Evolutionary conservation across 2,888 invertebrate genomes (phyloP).

Genomic region (Xanthostigma xanthostigma): DNA sequence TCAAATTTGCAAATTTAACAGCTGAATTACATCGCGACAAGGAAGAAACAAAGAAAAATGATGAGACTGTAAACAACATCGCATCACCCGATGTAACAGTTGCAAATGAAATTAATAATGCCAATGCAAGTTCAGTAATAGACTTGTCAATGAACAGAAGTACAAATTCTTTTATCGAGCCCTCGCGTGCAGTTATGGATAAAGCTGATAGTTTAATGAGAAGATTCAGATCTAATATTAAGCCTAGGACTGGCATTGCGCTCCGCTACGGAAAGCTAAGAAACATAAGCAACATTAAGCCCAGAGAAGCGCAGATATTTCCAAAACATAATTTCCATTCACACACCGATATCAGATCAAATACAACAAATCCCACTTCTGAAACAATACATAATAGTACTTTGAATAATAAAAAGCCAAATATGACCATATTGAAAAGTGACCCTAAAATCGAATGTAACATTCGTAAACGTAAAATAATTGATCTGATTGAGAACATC

Average conservation of each 20-base stretch:
- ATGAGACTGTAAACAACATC: constrained; percentile 15
- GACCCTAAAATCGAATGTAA: neutral
- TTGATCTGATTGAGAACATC: constrained; percentile 2
- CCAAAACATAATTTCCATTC: neutral
- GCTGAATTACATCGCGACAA: constrained; percentile 24
- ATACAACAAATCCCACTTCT: neutral
- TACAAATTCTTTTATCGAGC: too few relatives aligned
- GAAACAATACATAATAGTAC: too few relatives aligned
- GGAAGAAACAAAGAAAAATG: constrained; percentile 22
- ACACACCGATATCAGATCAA: neutral
- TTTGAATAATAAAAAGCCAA: too few relatives aligned
- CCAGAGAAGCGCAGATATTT: neutral
- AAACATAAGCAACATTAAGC: neutral
- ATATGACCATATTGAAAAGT: neutral
- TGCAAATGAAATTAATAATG: neutral
- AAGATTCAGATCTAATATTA: neutral
- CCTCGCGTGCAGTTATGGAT: neutral
- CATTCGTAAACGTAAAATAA: constrained; percentile 2
- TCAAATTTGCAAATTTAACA: constrained; percentile 32
- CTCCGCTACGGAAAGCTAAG: neutral
- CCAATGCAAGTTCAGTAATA: too few relatives aligned
- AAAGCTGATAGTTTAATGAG: neutral
- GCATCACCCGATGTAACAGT: constrained; percentile 1
- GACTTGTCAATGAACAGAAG: too few relatives aligned
- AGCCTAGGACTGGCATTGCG: neutral